Conservation (phyloP, 2,797 vertebrate genomes). For the Pangasius macronema region DNA sequence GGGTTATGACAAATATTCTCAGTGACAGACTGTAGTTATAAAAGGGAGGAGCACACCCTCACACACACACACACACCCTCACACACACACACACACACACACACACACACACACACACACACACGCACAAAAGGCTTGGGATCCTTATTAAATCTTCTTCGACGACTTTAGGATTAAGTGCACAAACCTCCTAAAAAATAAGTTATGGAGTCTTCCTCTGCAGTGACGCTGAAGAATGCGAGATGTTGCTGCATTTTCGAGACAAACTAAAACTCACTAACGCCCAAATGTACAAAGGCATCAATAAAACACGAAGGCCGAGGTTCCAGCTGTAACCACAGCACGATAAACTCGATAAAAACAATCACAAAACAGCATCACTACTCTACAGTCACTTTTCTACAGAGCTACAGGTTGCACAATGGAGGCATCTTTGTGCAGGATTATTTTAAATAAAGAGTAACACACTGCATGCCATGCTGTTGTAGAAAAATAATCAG, state of each 20-base stretch:
- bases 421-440: not conserved
- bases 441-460: not conserved
- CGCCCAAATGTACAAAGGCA: not conserved
- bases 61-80: not conserved
- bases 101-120: not conserved
- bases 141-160: not conserved
- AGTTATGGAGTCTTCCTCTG: not conserved
- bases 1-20: slow-evolving; percentile 35
- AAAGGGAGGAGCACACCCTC: slow-evolving; percentile 37
- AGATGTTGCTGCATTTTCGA: not conserved
- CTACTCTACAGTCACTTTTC: not conserved
- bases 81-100: not conserved
- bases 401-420: not conserved
- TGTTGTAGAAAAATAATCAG: not conserved
- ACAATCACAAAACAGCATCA: not conserved
- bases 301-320: not conserved
- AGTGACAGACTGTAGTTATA: slow-evolving; percentile 62
- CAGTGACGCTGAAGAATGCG: too few relatives aligned
- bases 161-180: not conserved
- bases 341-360: not conserved
- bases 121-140: not conserved
- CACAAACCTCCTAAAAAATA: not conserved
- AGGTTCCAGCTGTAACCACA: not conserved
- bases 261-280: not conserved
- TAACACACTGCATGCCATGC: not conserved